These are phyloP conservation scores for Myotis lucifugus DNA, from an alignment of 2,113 vertebrate genomes.

Conservation along the genomic window DNA sequence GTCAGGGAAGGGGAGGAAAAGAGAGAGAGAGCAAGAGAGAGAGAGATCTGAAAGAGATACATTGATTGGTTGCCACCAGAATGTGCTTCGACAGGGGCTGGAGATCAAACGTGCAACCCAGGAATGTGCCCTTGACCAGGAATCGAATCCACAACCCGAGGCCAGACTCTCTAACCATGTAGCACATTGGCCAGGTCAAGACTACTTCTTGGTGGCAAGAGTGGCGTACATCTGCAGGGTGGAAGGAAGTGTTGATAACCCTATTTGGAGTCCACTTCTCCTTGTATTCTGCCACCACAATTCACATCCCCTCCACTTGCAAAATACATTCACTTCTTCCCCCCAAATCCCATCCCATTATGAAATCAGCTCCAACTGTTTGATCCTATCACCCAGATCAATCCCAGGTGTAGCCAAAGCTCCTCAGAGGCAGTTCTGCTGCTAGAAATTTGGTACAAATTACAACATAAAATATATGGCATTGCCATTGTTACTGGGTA, in stretches of 20 bases:
- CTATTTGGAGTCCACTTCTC: not conserved
- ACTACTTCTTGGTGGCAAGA: not conserved
- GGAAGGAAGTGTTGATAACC: not conserved
- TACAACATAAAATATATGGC: not conserved
- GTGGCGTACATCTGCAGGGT: not conserved
- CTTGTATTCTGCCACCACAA: not conserved
- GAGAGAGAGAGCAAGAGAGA: too few species aligned
- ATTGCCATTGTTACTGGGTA: not conserved
- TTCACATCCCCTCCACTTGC: not conserved
- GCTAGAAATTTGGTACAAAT: not conserved
- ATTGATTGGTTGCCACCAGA: too few species aligned
- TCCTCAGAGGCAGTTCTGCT: too few species aligned
- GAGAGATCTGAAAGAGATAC: too few species aligned
- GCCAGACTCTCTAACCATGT: too few species aligned
- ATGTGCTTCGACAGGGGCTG: too few species aligned
- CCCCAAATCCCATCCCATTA: not conserved
- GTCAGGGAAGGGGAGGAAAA: too few species aligned
- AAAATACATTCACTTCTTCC: not conserved
- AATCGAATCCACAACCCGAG: too few species aligned
- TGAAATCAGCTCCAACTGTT: not conserved
- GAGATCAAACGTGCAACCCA: too few species aligned
- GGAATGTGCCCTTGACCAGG: too few species aligned
- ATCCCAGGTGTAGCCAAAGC: not conserved
- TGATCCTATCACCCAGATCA: not conserved
- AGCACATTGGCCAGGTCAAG: too few species aligned